These are phyloP conservation scores for Apis mellifera DNA, from an alignment of 1,140 invertebrate species.

Conservation along the genomic window Amel_HAv3.1 CM009935.2:9119501-9120000, in stretches of 20 bases:
- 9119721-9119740: no score
- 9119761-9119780: no score
- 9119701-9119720: no score
- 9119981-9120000: slow-evolving; percentile 28
- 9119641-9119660: neutral
- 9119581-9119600: slow-evolving; percentile 3
- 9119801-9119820: no score
- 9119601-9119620: neutral
- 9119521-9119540: neutral
- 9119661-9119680: no score
- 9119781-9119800: no score
- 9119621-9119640: neutral
- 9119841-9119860: no score
- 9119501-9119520: neutral
- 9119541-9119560: neutral
- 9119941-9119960: slow-evolving; percentile 13
- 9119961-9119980: neutral
- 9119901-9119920: neutral
- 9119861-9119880: neutral
- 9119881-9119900: neutral
- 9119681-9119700: no score
- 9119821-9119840: no score
- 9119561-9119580: slow-evolving; percentile 1
- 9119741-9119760: no score
- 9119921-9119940: neutral